Evolutionary conservation across 2,797 vertebrate species (phyloP).

Genomic region (Oreochromis grahami): DNA sequence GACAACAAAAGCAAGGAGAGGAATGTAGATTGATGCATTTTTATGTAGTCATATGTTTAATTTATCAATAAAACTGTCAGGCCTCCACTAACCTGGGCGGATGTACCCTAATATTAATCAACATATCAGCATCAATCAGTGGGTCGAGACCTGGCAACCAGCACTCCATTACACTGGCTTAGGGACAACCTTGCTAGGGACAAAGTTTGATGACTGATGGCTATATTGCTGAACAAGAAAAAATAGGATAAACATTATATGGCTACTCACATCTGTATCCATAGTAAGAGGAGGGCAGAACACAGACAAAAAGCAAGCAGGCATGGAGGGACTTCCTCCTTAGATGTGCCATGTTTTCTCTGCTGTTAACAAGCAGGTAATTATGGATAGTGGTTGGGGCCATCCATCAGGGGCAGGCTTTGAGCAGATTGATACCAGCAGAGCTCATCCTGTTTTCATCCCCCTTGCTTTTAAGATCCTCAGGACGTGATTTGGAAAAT

Average conservation of each 20-base stretch:
- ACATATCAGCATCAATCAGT: conserved; percentile 67
- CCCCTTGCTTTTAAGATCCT: conserved; percentile 62
- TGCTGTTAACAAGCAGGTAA: conserved; percentile 68
- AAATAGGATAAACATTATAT: conserved; percentile 4
- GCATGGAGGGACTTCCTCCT: neutral
- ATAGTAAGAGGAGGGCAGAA: neutral
- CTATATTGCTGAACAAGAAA: conserved; percentile 32
- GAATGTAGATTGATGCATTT: conserved; percentile 67
- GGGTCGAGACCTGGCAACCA: conserved; percentile 36
- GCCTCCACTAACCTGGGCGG: conserved; percentile 66
- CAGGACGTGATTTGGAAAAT: conserved; percentile 68
- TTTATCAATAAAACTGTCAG: conserved; percentile 77
- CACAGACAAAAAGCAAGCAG: neutral
- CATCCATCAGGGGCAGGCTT: conserved; percentile 54
- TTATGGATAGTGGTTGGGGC: conserved; percentile 69
- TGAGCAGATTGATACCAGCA: conserved; percentile 60
- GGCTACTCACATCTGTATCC: neutral
- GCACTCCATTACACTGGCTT: conserved; percentile 61
- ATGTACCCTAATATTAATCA: conserved; percentile 67
- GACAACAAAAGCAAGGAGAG: conserved; percentile 4
- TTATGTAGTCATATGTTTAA: conserved; percentile 65
- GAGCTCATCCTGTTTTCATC: conserved; percentile 51
- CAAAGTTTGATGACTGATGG: conserved; percentile 52
- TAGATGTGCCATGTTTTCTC: conserved; percentile 20
- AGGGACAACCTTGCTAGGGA: conserved; percentile 38